Conservation (phyloP, 2,113 vertebrate species). For the Bostrychus sinensis region DNA sequence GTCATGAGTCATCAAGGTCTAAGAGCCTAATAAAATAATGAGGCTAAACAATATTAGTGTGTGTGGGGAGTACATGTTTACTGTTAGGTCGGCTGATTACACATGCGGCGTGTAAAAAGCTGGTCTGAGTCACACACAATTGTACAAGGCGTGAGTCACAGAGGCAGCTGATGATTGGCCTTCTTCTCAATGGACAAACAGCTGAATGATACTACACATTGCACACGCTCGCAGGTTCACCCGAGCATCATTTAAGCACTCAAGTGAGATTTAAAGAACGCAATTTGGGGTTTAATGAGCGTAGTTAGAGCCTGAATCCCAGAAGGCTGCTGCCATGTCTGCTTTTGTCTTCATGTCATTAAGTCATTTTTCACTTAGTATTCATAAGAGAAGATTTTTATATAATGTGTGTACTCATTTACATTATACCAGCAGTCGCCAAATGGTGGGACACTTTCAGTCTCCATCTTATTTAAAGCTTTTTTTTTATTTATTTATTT, state of each 20-base stretch:
- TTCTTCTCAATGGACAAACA: constrained; percentile 41
- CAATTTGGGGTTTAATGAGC: neutral
- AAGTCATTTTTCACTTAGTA: too few species aligned
- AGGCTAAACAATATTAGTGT: constrained; percentile 16
- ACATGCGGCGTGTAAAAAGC: constrained; percentile 36
- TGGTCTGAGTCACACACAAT: constrained; percentile 51
- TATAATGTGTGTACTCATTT: too few species aligned
- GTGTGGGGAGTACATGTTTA: constrained; percentile 12
- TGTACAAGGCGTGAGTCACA: constrained; percentile 57
- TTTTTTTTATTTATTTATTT: too few species aligned
- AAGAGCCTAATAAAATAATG: constrained; percentile 42
- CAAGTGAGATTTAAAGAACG: neutral
- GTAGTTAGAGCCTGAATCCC: neutral
- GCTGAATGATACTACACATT: constrained; percentile 40
- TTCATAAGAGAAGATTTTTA: too few species aligned
- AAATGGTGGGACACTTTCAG: too few species aligned
- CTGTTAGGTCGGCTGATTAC: constrained; percentile 31
- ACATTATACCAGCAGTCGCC: too few species aligned
- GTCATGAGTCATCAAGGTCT: constrained; percentile 6
- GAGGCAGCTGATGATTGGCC: constrained; percentile 37
- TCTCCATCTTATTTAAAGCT: too few species aligned
- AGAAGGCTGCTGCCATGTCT: too few species aligned
- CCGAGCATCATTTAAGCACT: neutral
- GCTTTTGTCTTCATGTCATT: too few species aligned
- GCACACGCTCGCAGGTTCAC: constrained; percentile 4